Conservation (phyloP, 2,797 vertebrate species). For the Semotilus atromaculatus region DNA sequence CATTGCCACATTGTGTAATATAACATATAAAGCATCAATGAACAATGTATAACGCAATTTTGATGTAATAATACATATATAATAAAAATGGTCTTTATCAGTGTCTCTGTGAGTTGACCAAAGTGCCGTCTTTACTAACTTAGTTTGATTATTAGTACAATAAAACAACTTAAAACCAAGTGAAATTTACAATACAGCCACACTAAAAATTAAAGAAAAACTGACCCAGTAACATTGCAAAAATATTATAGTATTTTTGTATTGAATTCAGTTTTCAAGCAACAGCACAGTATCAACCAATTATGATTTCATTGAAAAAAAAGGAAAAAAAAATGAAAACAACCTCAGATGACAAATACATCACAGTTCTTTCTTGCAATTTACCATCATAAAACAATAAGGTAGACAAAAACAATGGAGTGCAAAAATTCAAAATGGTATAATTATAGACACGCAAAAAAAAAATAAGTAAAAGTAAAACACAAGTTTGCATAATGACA, state of each 20-base stretch:
- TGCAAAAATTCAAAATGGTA: neutral
- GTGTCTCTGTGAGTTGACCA: neutral
- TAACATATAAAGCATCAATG: neutral
- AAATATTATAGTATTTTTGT: slow-evolving; percentile 4
- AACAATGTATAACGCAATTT: neutral
- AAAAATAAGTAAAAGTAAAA: neutral
- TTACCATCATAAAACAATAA: slow-evolving; percentile 6
- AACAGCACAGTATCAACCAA: neutral
- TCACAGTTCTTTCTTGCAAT: neutral
- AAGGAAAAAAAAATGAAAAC: neutral
- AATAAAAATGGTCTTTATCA: neutral
- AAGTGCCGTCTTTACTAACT: neutral
- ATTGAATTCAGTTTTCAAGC: slow-evolving; percentile 12
- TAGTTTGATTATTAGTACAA: neutral
- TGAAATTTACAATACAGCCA: neutral
- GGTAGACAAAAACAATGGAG: neutral
- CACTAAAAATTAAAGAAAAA: neutral
- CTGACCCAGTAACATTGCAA: neutral
- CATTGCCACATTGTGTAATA: neutral
- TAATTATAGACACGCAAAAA: slow-evolving; percentile 9
- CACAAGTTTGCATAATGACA: slow-evolving; percentile 5
- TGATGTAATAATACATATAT: neutral
- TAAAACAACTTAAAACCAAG: neutral
- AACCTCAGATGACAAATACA: neutral
- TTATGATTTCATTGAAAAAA: neutral